Conservation (phyloP, 2,113 vertebrate genomes). For the Bos indicus region DNA sequence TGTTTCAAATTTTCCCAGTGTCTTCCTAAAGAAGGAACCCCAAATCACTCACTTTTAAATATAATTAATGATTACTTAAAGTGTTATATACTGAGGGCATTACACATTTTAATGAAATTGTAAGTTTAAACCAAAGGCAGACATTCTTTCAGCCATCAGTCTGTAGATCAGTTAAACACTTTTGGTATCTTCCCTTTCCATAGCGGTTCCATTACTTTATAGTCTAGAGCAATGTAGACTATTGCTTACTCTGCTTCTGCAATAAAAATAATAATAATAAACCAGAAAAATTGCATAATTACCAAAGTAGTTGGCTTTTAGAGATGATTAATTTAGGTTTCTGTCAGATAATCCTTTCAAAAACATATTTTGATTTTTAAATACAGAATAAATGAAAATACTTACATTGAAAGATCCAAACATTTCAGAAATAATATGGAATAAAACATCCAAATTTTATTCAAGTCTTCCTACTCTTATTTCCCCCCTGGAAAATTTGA, state of each 20-base stretch:
- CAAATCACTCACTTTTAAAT: not conserved
- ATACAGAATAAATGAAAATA: not conserved
- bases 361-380: not conserved
- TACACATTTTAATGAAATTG: not conserved
- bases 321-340: not conserved
- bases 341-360: constrained; percentile 10
- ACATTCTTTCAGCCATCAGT: not conserved
- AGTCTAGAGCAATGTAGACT: not conserved
- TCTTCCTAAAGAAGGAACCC: not conserved
- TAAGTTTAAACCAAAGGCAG: not conserved
- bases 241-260: not conserved
- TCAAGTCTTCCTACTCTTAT: not conserved
- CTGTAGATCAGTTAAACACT: not conserved
- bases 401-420: not conserved
- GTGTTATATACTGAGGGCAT: not conserved
- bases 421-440: not conserved
- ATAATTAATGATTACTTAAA: not conserved
- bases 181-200: not conserved
- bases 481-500: constrained; percentile 18
- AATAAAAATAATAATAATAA: not conserved
- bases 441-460: constrained; percentile 15
- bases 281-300: not conserved
- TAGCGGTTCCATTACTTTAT: not conserved
- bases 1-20: not conserved
- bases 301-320: not conserved